These are phyloP conservation scores for Bradypodion pumilum DNA, from an alignment of 2,797 vertebrate species.

Conservation along the genomic window DNA sequence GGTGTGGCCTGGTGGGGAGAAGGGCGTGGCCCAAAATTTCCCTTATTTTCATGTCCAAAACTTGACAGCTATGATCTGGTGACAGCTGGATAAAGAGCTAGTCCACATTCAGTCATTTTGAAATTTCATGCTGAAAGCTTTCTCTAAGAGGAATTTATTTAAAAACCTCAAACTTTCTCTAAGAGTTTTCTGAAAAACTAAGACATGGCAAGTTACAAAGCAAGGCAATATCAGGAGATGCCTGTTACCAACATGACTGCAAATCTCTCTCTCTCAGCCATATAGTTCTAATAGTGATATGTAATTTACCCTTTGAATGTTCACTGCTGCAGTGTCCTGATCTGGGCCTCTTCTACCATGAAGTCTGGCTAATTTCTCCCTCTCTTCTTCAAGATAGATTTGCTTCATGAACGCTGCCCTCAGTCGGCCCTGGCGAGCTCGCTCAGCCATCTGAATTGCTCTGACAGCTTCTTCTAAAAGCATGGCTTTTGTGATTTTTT, in stretches of 20 bases:
- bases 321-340: constrained; percentile 66
- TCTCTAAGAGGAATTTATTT: no score
- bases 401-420: constrained; percentile 80
- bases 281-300: background rate
- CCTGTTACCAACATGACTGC: background rate
- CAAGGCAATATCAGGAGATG: background rate
- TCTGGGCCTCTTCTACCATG: background rate
- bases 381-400: constrained; percentile 74
- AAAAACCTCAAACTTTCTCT: background rate
- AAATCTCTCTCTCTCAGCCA: background rate
- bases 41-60: no score
- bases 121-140: background rate
- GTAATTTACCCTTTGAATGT: constrained; percentile 81
- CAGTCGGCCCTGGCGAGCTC: constrained; percentile 82
- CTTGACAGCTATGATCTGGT: no score
- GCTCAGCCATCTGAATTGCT: constrained; percentile 80
- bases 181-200: background rate
- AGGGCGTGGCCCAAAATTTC: no score
- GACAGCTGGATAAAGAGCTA: background rate
- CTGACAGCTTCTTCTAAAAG: constrained; percentile 74
- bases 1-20: no score
- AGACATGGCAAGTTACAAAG: background rate
- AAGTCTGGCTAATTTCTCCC: constrained; percentile 47
- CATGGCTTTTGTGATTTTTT: constrained; percentile 53
- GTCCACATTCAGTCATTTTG: background rate